Evolutionary conservation across 2,888 invertebrate species (phyloP).

Genomic region (Andricus curvator): DNA sequence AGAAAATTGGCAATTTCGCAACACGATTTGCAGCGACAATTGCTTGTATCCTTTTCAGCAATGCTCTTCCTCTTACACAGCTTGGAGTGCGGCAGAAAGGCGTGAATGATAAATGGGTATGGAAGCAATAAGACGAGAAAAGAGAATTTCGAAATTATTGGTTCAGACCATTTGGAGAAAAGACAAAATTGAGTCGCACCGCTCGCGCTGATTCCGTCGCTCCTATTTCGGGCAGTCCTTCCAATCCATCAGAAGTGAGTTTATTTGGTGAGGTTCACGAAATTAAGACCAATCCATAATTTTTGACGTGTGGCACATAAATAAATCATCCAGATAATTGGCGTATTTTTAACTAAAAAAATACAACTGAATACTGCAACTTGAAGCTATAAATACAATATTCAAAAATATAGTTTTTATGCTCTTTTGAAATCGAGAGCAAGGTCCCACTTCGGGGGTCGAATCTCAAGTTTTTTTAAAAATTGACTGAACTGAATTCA

Average conservation of each 20-base stretch:
- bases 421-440: constrained; percentile 14
- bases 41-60: constrained; percentile 34
- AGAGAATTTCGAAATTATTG: constrained; percentile 32
- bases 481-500: constrained; percentile 25
- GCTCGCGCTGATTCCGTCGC: not conserved
- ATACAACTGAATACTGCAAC: constrained; percentile 8
- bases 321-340: not conserved
- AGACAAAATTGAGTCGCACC: not conserved
- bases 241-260: constrained; percentile 5
- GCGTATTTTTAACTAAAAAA: not conserved
- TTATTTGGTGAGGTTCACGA: not conserved
- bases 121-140: not conserved
- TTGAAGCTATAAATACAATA: constrained; percentile 20
- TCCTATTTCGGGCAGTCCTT: constrained; percentile 2
- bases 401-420: constrained; percentile 31
- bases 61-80: constrained; percentile 32
- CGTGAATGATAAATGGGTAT: constrained; percentile 22
- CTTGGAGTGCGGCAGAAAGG: constrained; percentile 3
- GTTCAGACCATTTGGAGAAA: not conserved
- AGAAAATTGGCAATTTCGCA: constrained; percentile 23
- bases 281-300: not conserved
- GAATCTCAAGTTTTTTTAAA: constrained; percentile 36
- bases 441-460: constrained; percentile 34
- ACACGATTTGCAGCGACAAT: constrained; percentile 17
- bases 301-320: not conserved